phyloP scores from a whole-genome alignment of 2,113 vertebrate genomes.

The Tiliqua scincoides region DNA sequence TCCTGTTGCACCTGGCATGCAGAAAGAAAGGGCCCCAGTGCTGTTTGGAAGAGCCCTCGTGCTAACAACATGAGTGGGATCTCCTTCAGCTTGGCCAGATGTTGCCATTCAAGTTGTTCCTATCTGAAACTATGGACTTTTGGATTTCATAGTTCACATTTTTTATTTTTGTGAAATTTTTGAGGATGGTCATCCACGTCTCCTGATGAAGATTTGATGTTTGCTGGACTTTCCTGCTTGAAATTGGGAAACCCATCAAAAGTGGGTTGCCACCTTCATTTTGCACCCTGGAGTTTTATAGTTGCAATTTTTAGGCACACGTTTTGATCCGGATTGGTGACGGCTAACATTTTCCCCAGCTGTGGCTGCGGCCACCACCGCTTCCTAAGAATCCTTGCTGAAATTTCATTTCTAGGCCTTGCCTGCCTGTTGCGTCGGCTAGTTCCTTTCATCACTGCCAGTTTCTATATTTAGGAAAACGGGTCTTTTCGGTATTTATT shows the following conservation, averaged over 20 bases:
- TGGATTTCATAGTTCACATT: background rate
- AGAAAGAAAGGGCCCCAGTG: no score
- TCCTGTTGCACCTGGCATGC: no score
- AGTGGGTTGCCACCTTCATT: background rate
- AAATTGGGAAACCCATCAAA: background rate
- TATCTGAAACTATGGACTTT: background rate
- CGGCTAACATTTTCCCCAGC: no score
- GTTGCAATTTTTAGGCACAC: background rate
- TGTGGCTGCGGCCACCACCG: background rate
- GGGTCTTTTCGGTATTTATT: background rate
- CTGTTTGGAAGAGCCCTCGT: no score
- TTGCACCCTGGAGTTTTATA: background rate
- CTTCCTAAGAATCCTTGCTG: background rate
- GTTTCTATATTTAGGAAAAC: constrained; percentile 1
- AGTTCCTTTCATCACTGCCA: background rate
- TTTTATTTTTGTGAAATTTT: background rate
- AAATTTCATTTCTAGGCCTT: background rate
- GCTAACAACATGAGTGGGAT: no score
- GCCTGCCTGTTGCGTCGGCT: background rate
- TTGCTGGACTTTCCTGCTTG: background rate
- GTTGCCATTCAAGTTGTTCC: no score
- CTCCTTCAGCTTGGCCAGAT: background rate
- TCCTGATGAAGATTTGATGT: background rate
- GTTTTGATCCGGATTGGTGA: background rate
- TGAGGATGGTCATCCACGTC: background rate